Percentiles rank a stretch among this genome's conserved stretches.
Evolutionary conservation across 2,797 vertebrate genomes (phyloP).

Genomic region (Micrastur ruficollis): DNA sequence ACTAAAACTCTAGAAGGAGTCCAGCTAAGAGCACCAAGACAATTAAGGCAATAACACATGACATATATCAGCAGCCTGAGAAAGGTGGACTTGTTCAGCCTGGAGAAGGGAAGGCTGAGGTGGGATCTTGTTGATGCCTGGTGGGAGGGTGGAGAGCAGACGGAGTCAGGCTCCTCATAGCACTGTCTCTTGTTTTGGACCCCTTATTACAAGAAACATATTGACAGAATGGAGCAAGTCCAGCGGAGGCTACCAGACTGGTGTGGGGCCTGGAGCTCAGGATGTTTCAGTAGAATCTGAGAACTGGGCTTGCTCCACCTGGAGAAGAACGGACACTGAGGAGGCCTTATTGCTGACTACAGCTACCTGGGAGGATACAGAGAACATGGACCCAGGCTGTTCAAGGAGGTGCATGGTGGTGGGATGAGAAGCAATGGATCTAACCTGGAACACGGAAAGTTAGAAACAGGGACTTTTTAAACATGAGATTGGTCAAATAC

Average conservation of each 20-base stretch:
- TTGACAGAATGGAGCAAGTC: background rate
- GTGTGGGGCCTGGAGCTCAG: background rate
- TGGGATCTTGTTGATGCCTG: background rate
- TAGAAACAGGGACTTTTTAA: background rate
- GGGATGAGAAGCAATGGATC: background rate
- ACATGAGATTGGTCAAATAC: background rate
- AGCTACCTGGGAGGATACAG: background rate
- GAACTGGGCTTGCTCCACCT: background rate
- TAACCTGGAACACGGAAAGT: background rate
- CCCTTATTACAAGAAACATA: background rate
- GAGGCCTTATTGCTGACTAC: background rate
- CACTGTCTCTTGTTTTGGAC: background rate
- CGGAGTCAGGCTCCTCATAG: background rate
- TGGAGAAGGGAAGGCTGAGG: background rate
- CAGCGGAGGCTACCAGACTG: background rate
- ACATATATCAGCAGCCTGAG: background rate
- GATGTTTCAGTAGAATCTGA: background rate
- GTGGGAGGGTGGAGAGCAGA: background rate
- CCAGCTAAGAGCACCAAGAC: background rate
- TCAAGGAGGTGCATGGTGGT: background rate
- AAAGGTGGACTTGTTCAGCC: background rate
- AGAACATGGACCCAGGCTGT: background rate
- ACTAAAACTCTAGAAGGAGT: background rate
- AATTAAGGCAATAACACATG: background rate
- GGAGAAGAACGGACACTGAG: background rate